Percentiles rank a stretch among this genome's conserved stretches.
Conservation (phyloP, 2,113 vertebrate species). For the Panthera uncia region DNA sequence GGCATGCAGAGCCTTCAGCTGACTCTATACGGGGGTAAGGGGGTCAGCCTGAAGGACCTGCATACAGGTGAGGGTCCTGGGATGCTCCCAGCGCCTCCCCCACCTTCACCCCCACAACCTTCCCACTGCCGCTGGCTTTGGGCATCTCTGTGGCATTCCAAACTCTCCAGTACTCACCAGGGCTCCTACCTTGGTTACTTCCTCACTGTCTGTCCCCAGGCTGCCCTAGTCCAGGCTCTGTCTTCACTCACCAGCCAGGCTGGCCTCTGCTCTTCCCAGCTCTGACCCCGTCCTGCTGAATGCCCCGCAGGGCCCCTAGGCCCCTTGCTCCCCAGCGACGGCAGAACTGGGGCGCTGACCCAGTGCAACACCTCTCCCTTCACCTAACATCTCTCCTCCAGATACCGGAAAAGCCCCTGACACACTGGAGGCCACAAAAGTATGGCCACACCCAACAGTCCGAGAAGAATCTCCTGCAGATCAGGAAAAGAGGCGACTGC, state of each 20-base stretch:
- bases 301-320: not conserved
- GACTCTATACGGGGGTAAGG: not conserved
- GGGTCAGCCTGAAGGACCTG: not conserved
- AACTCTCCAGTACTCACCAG: not conserved
- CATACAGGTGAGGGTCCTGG: not conserved
- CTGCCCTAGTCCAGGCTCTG: not conserved
- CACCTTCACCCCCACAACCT: not conserved
- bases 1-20: not conserved
- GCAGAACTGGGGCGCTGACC: not conserved
- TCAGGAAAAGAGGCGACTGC: not conserved
- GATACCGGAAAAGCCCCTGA: not conserved
- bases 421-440: not conserved
- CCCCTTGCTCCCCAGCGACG: not conserved
- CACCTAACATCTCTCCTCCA: not conserved
- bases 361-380: not conserved
- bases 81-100: not conserved
- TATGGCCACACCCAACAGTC: not conserved
- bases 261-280: not conserved
- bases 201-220: not conserved
- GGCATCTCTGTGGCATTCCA: not conserved
- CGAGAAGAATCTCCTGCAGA: not conserved
- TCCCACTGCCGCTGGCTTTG: not conserved
- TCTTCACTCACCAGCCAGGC: not conserved
- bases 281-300: too few relatives aligned
- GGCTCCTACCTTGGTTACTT: too few relatives aligned